phyloP scores from a whole-genome alignment of 2,888 invertebrate species.

The Acrobasis repandana region DNA sequence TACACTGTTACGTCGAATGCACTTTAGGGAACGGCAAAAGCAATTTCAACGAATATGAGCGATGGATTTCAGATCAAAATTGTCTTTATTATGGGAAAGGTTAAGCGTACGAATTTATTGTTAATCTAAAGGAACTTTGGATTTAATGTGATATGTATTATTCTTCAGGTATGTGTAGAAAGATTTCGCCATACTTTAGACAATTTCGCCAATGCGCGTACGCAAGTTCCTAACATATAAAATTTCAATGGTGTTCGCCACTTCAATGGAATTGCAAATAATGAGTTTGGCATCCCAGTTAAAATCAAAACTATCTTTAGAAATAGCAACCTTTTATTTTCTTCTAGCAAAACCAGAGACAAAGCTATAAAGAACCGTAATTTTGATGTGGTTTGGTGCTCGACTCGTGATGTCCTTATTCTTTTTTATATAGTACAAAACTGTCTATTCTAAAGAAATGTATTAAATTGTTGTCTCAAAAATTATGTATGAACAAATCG shows the following conservation, averaged over 20 bases:
- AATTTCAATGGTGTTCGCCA: background rate
- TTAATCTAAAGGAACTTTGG: background rate
- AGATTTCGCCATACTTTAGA: background rate
- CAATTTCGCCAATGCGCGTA: background rate
- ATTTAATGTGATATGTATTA: background rate
- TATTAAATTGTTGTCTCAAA: constrained; percentile 34
- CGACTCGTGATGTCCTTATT: constrained; percentile 20
- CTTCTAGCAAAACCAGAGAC: background rate
- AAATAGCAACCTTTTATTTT: background rate
- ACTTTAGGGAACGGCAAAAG: background rate
- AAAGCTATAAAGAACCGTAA: constrained; percentile 1
- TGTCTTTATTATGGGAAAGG: background rate
- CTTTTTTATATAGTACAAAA: constrained; percentile 29
- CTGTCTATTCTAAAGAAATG: constrained; percentile 23
- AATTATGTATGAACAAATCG: constrained; percentile 27
- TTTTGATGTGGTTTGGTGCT: constrained; percentile 29
- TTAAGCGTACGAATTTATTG: background rate
- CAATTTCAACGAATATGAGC: background rate
- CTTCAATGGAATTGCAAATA: background rate
- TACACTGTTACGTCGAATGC: constrained; percentile 23
- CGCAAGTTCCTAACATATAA: background rate
- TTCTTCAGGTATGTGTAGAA: background rate
- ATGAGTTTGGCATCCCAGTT: background rate
- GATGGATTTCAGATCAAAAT: background rate
- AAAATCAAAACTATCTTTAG: background rate